Conservation (phyloP, 2,113 vertebrate species). For the Anhinga rufa region DNA sequence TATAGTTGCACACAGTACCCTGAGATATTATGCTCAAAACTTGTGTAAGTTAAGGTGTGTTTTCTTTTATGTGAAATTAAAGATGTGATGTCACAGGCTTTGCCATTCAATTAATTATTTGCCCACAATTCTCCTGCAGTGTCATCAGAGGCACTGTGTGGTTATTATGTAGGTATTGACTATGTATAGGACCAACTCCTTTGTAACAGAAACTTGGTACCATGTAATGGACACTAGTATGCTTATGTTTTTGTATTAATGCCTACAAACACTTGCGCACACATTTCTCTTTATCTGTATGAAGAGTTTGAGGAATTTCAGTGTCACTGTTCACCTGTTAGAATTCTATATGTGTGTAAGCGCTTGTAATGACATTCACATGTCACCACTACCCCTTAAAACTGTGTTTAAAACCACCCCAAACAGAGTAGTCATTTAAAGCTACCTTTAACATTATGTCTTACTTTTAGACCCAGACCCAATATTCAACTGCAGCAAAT, state of each 20-base stretch:
- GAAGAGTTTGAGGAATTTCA: not conserved
- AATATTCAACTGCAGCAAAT: slow-evolving; percentile 43
- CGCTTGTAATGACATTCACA: not conserved
- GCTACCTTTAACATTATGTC: not conserved
- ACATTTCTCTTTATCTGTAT: not conserved
- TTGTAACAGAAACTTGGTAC: not conserved
- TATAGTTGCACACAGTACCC: not conserved
- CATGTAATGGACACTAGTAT: not conserved
- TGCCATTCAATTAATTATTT: not conserved
- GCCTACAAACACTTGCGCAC: not conserved
- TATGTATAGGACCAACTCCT: not conserved
- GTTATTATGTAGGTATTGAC: not conserved
- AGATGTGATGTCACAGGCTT: not conserved
- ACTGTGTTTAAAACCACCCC: not conserved
- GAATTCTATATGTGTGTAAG: not conserved
- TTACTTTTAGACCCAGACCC: slow-evolving; percentile 38
- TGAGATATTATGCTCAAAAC: not conserved
- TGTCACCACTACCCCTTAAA: not conserved
- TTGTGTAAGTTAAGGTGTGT: not conserved
- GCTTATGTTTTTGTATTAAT: not conserved
- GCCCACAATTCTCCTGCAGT: not conserved
- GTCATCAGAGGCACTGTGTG: not conserved
- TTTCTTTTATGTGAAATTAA: not conserved
- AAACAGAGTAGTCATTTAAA: not conserved
- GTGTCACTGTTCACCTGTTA: not conserved